A percentile compares a stretch with the other conserved stretches of the same genome.
Evolutionary conservation across 2,113 vertebrate species (phyloP).

Genomic region (Urocynchramus pylzowi): DNA sequence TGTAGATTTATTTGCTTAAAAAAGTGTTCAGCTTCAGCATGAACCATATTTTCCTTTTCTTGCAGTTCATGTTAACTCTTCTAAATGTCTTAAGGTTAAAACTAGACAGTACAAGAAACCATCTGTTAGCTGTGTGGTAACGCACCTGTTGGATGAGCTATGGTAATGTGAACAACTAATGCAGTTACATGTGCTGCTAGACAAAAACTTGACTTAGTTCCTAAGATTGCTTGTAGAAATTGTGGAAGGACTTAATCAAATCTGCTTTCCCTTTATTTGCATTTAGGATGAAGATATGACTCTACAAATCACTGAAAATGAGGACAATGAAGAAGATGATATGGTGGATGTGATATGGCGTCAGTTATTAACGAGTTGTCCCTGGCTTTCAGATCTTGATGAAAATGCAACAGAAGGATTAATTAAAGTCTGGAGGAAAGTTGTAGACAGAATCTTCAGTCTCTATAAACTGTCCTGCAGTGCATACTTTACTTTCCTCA

Average conservation of each 20-base stretch:
- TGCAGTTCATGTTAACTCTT: neutral
- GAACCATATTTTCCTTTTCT: neutral
- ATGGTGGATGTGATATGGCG: conserved; percentile 96
- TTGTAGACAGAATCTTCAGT: conserved; percentile 96
- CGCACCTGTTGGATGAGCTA: neutral
- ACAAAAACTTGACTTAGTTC: neutral
- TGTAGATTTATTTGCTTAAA: neutral
- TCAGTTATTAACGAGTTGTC: conserved; percentile 87
- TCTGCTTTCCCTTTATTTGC: neutral
- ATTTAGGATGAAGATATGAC: conserved; percentile 95
- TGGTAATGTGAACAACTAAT: neutral
- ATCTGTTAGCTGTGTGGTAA: neutral
- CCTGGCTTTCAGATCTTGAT: conserved; percentile 90
- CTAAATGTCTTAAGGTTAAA: neutral
- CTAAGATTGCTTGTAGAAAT: neutral
- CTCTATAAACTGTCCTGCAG: conserved; percentile 94
- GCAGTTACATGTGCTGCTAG: neutral
- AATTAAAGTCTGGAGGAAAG: conserved; percentile 91
- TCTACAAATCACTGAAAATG: conserved; percentile 87
- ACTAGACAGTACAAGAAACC: neutral
- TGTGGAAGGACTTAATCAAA: neutral
- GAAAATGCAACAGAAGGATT: conserved; percentile 89
- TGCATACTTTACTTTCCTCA: conserved; percentile 97
- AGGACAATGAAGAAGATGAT: conserved; percentile 92
- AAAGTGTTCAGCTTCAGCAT: neutral